Conservation (phyloP, 2,888 invertebrate genomes). For the Brachyptera risi region DNA sequence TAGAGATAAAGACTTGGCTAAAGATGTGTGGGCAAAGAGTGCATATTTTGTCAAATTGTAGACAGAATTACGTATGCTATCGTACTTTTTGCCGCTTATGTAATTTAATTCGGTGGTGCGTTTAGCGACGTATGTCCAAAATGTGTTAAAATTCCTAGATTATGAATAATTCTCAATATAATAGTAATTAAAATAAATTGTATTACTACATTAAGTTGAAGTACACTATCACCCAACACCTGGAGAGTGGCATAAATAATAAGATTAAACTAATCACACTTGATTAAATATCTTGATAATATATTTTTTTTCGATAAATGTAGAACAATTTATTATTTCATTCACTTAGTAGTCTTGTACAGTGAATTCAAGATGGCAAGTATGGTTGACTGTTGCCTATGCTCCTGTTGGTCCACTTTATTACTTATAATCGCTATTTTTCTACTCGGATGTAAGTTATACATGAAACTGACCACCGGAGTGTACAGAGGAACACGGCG, state of each 20-base stretch:
- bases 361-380: background rate
- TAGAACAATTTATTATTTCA: no score
- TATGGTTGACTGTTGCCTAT: background rate
- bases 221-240: no score
- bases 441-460: background rate
- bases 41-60: constrained; percentile 43
- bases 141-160: background rate
- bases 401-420: background rate
- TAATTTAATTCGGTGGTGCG: background rate
- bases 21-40: constrained; percentile 38
- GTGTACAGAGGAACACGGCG: constrained; percentile 35
- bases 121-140: background rate
- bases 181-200: no score
- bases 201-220: no score
- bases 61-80: constrained; percentile 12
- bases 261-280: no score
- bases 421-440: background rate
- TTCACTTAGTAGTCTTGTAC: no score
- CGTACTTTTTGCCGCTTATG: constrained; percentile 5
- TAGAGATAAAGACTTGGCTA: constrained; percentile 25
- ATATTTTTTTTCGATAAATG: no score
- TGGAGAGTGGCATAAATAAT: no score
- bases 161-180: background rate
- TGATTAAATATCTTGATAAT: no score
- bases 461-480: constrained; percentile 35